Evolutionary conservation across 2,797 vertebrate genomes (phyloP), one percentile per base, ranked within the genome.

Genomic region (Phaenicophaeus curvirostris): DNA sequence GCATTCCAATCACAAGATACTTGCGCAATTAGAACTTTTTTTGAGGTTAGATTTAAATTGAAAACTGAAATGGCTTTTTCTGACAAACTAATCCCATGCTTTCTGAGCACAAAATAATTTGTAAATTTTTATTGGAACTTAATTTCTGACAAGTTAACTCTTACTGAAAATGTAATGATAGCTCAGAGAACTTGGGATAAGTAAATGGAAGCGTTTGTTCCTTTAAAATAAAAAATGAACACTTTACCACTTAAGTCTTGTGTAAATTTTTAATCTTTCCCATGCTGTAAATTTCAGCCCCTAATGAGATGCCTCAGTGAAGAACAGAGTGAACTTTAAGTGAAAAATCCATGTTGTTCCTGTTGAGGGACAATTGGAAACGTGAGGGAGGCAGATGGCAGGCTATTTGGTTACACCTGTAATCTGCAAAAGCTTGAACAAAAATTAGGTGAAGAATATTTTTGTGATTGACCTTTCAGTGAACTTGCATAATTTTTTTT

Each of bases 351-450:
- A 27, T 94, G 91, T 81, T 96, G 92, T 96, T 95, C 90, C 72
- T 94, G 92, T 82, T 33, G 15, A 51, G 57, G 92, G 91, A 95
- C 94, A 65, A 46, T 86, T 80, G 69, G 94, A 90, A 95, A 87
- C 28, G 73, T 86, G 96, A 69, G 89, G 58, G 91, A 95, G 96
- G 96, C 98, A 98, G 97, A 97, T 98, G 98, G 96, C 89, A 37
- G 44, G 94, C 94, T 98, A 97, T 98, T 97, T 89, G 87, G 95
- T 98, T 98, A 97, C 98, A 97, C 80, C 94, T 97, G 95, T 97
- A 96, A 97, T 97, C 96, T 96, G 92, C 94, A 90, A 92, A 83
- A 95, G 94, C 93, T 44, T 58, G 63, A 93, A 66, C 97, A 96
- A 94, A 97, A 96, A 96, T 93, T 95, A 92, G 96, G 95, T 95